Evolutionary conservation across 1,140 invertebrate genomes (phyloP).

Genomic region (Panulirus ornatus): DNA sequence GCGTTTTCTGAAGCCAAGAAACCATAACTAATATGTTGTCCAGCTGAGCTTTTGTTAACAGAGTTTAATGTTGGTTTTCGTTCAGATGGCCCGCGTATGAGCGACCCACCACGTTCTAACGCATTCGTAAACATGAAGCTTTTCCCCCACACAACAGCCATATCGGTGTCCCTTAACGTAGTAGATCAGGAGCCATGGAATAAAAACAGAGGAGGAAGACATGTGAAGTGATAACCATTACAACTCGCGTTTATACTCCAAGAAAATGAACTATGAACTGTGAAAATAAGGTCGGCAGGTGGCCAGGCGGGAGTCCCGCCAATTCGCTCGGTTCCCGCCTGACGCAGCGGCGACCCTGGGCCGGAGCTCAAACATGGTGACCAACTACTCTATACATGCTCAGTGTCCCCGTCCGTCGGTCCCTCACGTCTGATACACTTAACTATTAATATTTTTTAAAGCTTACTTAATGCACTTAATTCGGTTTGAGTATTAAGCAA

Average conservation of each 20-base stretch:
- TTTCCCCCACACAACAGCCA: too few relatives aligned
- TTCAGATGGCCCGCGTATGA: too few relatives aligned
- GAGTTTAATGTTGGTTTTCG: too few relatives aligned
- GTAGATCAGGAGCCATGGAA: too few relatives aligned
- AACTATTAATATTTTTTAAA: background rate
- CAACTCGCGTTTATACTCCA: background rate
- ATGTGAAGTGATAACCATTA: too few relatives aligned
- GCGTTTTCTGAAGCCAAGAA: background rate
- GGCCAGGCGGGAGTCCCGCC: background rate
- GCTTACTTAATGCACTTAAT: background rate
- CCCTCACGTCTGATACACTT: background rate
- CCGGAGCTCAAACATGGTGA: conserved; percentile 1
- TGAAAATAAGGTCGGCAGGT: background rate
- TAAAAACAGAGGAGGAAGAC: too few relatives aligned
- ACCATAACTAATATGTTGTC: background rate
- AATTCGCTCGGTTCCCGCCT: conserved; percentile 13
- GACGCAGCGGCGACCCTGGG: background rate
- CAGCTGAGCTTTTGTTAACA: background rate
- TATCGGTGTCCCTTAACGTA: too few relatives aligned
- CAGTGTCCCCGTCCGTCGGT: background rate
- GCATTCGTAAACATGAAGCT: too few relatives aligned
- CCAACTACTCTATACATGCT: background rate
- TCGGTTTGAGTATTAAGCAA: background rate
- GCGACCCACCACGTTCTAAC: too few relatives aligned
- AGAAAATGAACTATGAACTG: conserved; percentile 14